Base-by-base conservation (phyloP, 1,140 invertebrate genomes). In the Trinorchestia longiramus region DNA sequence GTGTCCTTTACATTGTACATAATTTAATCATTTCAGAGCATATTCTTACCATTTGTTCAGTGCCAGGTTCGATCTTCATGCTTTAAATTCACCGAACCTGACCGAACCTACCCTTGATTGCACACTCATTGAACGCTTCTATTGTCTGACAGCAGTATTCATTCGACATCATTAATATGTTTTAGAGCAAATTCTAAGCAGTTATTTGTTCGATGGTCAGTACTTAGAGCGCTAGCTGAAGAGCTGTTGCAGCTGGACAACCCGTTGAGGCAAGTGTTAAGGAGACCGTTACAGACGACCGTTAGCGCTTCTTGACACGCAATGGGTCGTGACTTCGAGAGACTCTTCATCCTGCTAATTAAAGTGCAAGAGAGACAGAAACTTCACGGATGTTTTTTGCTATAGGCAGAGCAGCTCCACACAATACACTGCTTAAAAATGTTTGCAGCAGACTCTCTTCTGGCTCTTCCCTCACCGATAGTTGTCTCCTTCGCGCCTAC, bases 351-450 rank as follows among this genome's bases (percentile, higher is more conserved):
- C 19, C 92, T 94, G 43, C 1, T 94, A 94, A 94, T 94, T 94
- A 94, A 44, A 94, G 92, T 94, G 43, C 8, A 40, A 47, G 92
- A 94, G 44, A 94, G 92, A 47, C 92, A 94, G 92, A 94, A 94
- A 94, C 92, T 94, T 94, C 92, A 94, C 92, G 92, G 44, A 40
- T 94, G 44, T n/a, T 43, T 23, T 44, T 43, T 15, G 92, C 36
- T 43, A 47, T 47, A 94, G 43, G 43, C 92, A 94, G 92, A n/a
- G 0, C 41, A 90, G 88, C 88, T 4, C 62, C 62, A 19, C 62
- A 77, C 62, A 28, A 15, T 36, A 77, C 62, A 77, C 11, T 77
- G 15, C 15, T 77, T 36, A 28, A 77, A 77, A 77, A 77, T 36
- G 36, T 77, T 77, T 77, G 15, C 28, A 15, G 62, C 15, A 3